phyloP scores from a whole-genome alignment of 2,113 vertebrate species.

The Xiphorhynchus elegans region DNA sequence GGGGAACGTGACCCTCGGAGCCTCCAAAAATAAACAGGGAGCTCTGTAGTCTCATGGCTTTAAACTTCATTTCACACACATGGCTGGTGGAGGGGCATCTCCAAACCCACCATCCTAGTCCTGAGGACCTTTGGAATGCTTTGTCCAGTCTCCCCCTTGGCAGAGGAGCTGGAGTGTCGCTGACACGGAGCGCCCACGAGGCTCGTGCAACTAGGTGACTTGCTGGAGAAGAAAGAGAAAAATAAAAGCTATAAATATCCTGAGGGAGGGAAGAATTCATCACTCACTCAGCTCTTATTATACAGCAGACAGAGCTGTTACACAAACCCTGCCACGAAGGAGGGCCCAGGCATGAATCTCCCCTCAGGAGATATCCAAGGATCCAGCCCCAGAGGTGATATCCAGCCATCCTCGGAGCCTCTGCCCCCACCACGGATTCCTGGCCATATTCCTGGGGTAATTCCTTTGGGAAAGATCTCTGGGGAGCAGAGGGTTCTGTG shows the following conservation, averaged over 20 bases:
- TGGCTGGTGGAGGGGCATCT: not conserved
- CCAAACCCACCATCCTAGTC: not conserved
- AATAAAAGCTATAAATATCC: slow-evolving; percentile 39
- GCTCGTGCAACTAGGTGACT: slow-evolving; percentile 35
- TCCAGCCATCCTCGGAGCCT: not conserved
- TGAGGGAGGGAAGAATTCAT: slow-evolving; percentile 37
- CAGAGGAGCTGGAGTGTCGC: not conserved
- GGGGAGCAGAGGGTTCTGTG: not conserved
- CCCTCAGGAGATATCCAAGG: not conserved
- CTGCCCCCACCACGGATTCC: fast-evolving
- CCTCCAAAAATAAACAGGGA: not conserved
- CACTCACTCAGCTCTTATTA: slow-evolving; percentile 20
- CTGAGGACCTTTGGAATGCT: not conserved
- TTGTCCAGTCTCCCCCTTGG: not conserved
- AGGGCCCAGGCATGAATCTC: slow-evolving; percentile 3
- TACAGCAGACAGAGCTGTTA: slow-evolving; percentile 8
- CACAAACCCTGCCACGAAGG: not conserved
- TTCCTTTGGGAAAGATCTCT: not conserved
- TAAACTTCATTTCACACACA: not conserved
- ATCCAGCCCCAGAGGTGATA: fast-evolving
- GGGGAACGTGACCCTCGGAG: not conserved
- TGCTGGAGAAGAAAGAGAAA: not conserved
- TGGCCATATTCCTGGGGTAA: not conserved
- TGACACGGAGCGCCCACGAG: not conserved
- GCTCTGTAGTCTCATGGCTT: not conserved